Conservation (phyloP, 1,140 invertebrate genomes). For the Drosophila kanapiae region DNA sequence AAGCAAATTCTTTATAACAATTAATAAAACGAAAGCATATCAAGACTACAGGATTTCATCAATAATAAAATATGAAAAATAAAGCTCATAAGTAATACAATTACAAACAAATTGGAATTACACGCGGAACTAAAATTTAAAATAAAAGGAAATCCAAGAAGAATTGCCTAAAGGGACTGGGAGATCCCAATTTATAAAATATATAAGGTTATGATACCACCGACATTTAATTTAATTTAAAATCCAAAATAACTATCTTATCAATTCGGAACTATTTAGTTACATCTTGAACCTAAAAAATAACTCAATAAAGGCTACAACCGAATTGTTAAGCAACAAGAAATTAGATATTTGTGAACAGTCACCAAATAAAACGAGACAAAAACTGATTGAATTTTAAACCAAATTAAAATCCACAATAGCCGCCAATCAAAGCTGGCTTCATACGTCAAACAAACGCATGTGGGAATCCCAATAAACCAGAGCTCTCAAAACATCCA, state of each 20-base stretch:
- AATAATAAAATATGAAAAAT: neutral
- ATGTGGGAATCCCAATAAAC: slow-evolving; percentile 8
- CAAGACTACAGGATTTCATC: neutral
- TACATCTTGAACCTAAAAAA: neutral
- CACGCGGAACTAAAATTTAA: neutral
- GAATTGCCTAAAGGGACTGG: neutral
- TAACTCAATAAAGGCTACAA: neutral
- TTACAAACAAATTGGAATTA: neutral
- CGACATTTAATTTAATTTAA: neutral
- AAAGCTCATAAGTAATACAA: neutral
- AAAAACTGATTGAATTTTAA: neutral
- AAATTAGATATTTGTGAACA: no score
- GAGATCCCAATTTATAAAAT: no score
- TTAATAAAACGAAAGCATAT: slow-evolving; percentile 13
- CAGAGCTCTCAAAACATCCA: slow-evolving; percentile 13
- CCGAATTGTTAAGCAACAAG: neutral
- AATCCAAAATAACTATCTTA: no score
- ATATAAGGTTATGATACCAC: neutral
- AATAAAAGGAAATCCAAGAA: neutral
- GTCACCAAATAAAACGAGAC: slow-evolving; percentile 1
- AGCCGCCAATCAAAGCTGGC: neutral
- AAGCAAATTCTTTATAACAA: neutral
- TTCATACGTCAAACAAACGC: neutral
- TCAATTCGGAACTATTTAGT: neutral
- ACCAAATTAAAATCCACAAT: neutral